Evolutionary conservation across 2,888 invertebrate genomes (phyloP), one percentile per base, ranked within the genome.

Genomic region (Ochlodes sylvanus): DNA sequence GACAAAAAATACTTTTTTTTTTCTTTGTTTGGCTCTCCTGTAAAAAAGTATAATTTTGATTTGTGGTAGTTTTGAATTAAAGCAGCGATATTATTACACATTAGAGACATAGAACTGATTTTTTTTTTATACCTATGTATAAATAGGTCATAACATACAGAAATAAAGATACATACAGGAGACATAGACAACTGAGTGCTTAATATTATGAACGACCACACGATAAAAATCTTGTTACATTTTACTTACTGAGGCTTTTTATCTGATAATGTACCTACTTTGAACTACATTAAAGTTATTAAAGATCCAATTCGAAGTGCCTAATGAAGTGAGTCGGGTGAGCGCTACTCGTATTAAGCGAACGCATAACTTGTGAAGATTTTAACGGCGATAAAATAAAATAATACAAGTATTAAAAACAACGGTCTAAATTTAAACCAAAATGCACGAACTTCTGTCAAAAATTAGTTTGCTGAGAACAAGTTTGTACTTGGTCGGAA

Each of bases 171-270:
- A 27, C n/a, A n/a, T n/a, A n/a, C n/a, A n/a, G 14, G 54, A 60
- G 21, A 32, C 60, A 34, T 52, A 66, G 42, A 41, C 41, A 12
- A 34, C 17, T 14, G n/a, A 60, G 10, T 14, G 42, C 42, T 54
- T 60, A 66, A 60, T 54, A 27, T 42, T 54, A 66, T 44, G 32
- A 66, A 60, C 41, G 42, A 27, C n/a, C 50, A 58, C 60, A 60
- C 42, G 27, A 60, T 60, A 60, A 66, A 66, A 34, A 66, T 27
- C 54, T 41, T 65, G 38, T 65, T 44, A 60, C 42, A 66, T 4
- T 66, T 54, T 21, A 41, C 54, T n/a, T 21, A 41, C 54, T n/a
- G 15, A 4, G 52, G 44, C 19, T 67, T 67, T 27, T 44, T 55
- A 19, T 61, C 54, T 61, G 60, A 67, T 67, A 61, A 61, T 57